These are phyloP conservation scores for Protonibea diacanthus DNA, from an alignment of 2,797 vertebrate genomes.

Conservation along the genomic window DNA sequence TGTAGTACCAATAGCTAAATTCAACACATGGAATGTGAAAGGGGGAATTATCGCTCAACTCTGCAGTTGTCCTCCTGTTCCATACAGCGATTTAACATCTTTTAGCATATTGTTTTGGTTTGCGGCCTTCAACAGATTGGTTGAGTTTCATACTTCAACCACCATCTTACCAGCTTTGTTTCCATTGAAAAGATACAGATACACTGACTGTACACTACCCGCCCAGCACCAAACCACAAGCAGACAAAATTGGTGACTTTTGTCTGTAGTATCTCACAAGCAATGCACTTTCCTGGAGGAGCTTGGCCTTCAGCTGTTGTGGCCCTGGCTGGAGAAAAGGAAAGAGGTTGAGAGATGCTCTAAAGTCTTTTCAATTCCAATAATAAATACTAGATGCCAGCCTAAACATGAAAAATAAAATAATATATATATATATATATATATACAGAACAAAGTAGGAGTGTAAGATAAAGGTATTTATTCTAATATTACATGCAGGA, in stretches of 20 bases:
- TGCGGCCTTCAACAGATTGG: not conserved
- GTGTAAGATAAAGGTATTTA: not conserved
- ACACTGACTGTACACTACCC: not conserved
- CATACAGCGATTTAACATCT: not conserved
- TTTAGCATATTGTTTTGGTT: constrained; percentile 1
- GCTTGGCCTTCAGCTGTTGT: not conserved
- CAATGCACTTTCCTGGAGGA: not conserved
- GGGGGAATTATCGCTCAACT: not conserved
- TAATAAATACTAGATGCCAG: no score
- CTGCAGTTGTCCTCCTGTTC: not conserved
- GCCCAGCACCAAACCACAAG: not conserved
- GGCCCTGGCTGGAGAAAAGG: not conserved
- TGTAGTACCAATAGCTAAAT: not conserved
- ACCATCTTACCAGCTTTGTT: not conserved
- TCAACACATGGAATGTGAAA: not conserved
- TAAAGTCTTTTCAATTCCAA: no score
- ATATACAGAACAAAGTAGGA: no score
- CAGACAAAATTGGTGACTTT: not conserved
- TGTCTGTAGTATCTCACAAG: not conserved
- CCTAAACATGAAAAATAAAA: no score
- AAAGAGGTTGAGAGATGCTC: not conserved
- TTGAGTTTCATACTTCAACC: not conserved
- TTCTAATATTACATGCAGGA: not conserved
- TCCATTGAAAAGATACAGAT: not conserved
- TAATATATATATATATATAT: no score